Conservation (phyloP, 1,140 invertebrate genomes). For the Drosophila parvula region DNA sequence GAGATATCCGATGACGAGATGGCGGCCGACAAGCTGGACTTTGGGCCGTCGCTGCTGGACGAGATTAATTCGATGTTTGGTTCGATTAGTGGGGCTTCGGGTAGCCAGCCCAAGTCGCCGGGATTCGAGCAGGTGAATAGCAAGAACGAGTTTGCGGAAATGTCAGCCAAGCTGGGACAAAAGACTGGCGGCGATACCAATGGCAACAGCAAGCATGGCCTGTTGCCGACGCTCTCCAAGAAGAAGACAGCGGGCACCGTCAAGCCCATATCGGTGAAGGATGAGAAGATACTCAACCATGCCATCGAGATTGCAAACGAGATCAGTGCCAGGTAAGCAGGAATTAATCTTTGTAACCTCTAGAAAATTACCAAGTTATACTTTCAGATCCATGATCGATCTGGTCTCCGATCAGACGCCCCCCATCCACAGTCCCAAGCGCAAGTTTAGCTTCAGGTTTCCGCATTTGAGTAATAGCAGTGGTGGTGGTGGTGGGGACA, state of each 20-base stretch:
- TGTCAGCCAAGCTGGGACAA: constrained; percentile 85
- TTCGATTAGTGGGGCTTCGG: constrained; percentile 85
- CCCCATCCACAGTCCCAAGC: constrained; percentile 91
- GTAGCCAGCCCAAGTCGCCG: constrained; percentile 83
- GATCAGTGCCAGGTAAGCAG: constrained; percentile 89
- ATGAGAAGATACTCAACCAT: constrained; percentile 96
- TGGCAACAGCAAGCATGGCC: constrained; percentile 72
- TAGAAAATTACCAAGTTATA: no score
- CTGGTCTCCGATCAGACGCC: constrained; percentile 88
- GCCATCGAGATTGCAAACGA: constrained; percentile 97
- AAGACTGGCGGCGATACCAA: constrained; percentile 66
- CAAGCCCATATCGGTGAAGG: constrained; percentile 97
- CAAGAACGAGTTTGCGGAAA: constrained; percentile 88
- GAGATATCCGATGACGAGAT: constrained; percentile 96
- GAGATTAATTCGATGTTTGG: constrained; percentile 98
- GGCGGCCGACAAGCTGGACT: constrained; percentile 88
- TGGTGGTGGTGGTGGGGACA: constrained; percentile 35
- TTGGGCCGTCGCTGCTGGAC: constrained; percentile 96
- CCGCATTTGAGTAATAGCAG: constrained; percentile 84
- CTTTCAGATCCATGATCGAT: constrained; percentile 91
- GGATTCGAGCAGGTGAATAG: constrained; percentile 88
- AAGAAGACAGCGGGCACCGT: constrained; percentile 93
- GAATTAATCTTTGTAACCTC: neutral
- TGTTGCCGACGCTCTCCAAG: constrained; percentile 63
- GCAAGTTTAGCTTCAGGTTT: constrained; percentile 95